These are phyloP conservation scores for Tridacna crocea DNA, from an alignment of 2,888 invertebrate species.

Conservation along the genomic window DNA sequence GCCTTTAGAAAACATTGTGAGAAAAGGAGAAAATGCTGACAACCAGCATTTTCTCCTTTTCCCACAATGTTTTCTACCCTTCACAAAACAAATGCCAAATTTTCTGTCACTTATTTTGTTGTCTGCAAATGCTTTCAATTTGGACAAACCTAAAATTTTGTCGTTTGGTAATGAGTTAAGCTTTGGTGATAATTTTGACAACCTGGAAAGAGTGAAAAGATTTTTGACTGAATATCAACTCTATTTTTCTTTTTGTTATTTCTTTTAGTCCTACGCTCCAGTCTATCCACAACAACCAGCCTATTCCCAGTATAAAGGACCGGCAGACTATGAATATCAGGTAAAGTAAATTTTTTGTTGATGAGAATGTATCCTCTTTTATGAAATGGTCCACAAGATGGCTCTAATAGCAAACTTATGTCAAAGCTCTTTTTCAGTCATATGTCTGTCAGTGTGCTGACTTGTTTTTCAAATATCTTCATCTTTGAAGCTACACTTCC, in stretches of 20 bases:
- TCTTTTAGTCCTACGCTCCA: constrained; percentile 72
- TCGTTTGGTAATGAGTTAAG: neutral
- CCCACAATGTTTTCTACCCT: neutral
- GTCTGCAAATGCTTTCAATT: too few relatives aligned
- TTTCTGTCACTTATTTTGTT: too few relatives aligned
- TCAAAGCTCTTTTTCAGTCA: too few relatives aligned
- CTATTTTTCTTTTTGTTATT: neutral
- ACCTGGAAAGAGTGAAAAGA: too few relatives aligned
- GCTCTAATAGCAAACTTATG: too few relatives aligned
- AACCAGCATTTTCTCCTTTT: neutral
- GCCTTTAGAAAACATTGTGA: neutral
- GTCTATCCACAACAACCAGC: constrained; percentile 40
- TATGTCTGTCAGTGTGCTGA: too few relatives aligned
- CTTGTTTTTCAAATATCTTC: too few relatives aligned
- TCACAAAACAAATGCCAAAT: too few relatives aligned
- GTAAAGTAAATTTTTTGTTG: constrained; percentile 7
- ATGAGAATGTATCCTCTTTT: too few relatives aligned
- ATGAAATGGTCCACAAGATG: too few relatives aligned
- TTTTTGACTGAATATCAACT: too few relatives aligned
- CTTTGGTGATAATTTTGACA: neutral
- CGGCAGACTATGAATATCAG: constrained; percentile 44
- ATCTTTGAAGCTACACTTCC: too few relatives aligned
- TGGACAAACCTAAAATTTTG: neutral
- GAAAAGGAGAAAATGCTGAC: neutral
- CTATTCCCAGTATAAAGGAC: constrained; percentile 55